These are phyloP conservation scores for Halichoeres trimaculatus DNA, from an alignment of 2,113 vertebrate species.

Conservation along the genomic window DNA sequence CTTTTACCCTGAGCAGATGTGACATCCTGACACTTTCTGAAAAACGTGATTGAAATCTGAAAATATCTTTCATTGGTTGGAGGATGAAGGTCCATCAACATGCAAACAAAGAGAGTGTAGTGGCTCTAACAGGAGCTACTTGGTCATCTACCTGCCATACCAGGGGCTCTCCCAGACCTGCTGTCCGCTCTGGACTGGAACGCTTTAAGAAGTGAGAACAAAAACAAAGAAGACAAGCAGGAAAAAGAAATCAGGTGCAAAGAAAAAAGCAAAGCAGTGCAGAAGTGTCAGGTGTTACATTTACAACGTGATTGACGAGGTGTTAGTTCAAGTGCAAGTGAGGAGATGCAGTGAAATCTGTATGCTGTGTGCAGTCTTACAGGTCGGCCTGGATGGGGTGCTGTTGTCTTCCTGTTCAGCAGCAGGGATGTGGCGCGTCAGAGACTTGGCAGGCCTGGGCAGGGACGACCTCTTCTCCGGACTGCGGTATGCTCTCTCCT, in stretches of 20 bases:
- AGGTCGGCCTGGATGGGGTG: conserved; percentile 88
- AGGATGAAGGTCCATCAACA: too few species aligned
- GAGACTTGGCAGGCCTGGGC: conserved; percentile 92
- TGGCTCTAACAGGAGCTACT: conserved; percentile 47
- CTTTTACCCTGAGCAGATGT: too few species aligned
- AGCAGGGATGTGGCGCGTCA: conserved; percentile 90
- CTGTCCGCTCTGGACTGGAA: conserved; percentile 75
- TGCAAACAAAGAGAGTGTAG: background rate
- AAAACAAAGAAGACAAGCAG: conserved; percentile 1
- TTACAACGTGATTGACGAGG: background rate
- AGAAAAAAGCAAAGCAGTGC: conserved; percentile 16
- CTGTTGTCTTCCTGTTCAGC: conserved; percentile 89
- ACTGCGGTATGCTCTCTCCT: conserved; percentile 91
- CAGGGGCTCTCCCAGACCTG: conserved; percentile 75
- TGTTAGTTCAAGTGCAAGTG: background rate
- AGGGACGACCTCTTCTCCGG: conserved; percentile 94
- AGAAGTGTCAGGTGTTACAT: conserved; percentile 10
- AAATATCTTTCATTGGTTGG: too few species aligned
- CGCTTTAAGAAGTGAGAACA: conserved; percentile 56
- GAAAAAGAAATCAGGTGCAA: background rate
- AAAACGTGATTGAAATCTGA: too few species aligned
- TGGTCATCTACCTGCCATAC: conserved; percentile 76
- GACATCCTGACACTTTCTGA: too few species aligned
- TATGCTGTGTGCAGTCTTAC: conserved; percentile 76
- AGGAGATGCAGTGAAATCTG: background rate